Evolutionary conservation across 2,797 vertebrate species (phyloP), one percentile per base, ranked within the genome.

Genomic region (Platalea minor): DNA sequence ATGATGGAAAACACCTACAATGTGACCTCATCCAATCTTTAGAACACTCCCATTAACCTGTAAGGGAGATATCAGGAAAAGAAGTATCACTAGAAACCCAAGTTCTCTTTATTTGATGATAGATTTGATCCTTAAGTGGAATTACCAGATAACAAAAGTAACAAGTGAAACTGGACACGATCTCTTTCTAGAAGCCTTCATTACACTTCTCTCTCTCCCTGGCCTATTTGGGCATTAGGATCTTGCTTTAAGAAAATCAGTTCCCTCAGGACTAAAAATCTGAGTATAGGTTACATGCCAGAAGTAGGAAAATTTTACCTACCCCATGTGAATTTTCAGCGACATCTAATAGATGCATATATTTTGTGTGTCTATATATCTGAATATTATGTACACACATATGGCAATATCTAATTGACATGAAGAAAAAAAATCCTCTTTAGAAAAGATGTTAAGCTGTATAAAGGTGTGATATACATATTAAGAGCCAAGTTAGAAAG

Each of bases 401-500:
- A 94, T 77, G 86, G 88, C 95, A 96, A 96, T 97, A 96, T 77
- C 83, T 96, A 96, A 97, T 97, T 96, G 96, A 96, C 21, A 51
- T 63, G 53, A 87, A 76, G 43, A 61, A 95, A 91, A 96, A 88
- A 91, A 94, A 59, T 68, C 60, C 91, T 80, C 84, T 90, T 93
- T 78, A 96, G 89, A 88, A 95, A 96, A 96, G 92, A 96, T 85
- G 57, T 94, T 96, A 97, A 97, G 57, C 90, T 77, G 43, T 74
- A 65, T 56, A 82, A 87, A 98, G 83, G 97, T 97, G 98, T 29
- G 89, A 98, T 53, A 97, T 91, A 89, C 94, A 29, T 25, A 88
- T 57, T 28, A n/a, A 53, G 77, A 96, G 98, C 97, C 98, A 98
- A 98, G 89, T 97, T 74, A 80, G 79, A 94, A 96, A 96, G 63